Conservation (phyloP, 2,888 invertebrate genomes). For the Rhodophaea formosa region DNA sequence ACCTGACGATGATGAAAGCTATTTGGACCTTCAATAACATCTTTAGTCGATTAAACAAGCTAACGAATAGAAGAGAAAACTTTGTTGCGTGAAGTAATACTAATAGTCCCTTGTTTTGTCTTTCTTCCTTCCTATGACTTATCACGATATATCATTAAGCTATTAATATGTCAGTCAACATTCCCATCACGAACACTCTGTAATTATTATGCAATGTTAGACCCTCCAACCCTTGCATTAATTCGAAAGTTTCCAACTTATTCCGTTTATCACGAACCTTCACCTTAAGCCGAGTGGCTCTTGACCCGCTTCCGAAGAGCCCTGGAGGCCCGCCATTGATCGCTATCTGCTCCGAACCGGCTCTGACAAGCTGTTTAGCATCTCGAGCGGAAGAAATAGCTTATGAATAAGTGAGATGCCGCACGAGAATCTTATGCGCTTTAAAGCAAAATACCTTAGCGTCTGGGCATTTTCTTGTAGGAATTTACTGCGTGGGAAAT, state of each 20-base stretch:
- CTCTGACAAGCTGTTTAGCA: slow-evolving; percentile 3
- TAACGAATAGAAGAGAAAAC: too few relatives aligned
- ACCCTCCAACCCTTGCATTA: background rate
- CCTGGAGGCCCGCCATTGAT: slow-evolving; percentile 5
- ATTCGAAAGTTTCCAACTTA: background rate
- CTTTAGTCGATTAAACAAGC: too few relatives aligned
- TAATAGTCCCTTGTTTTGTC: too few relatives aligned
- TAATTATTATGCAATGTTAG: background rate
- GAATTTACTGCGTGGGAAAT: slow-evolving; percentile 2
- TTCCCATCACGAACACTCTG: too few relatives aligned
- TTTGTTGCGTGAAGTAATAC: too few relatives aligned
- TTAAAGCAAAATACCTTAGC: background rate
- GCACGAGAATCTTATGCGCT: background rate
- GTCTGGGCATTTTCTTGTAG: background rate
- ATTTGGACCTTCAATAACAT: too few relatives aligned
- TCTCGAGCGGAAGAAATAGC: slow-evolving; percentile 13
- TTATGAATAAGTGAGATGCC: slow-evolving; percentile 5
- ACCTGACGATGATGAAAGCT: too few relatives aligned
- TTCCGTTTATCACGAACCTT: slow-evolving; percentile 1
- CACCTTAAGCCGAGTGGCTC: slow-evolving; percentile 9
- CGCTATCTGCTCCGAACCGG: slow-evolving; percentile 1
- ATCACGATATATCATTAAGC: too few relatives aligned
- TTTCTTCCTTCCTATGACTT: too few relatives aligned
- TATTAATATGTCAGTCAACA: too few relatives aligned
- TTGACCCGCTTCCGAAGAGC: slow-evolving; percentile 4